Evolutionary conservation across 1,140 invertebrate species (phyloP), one percentile per base, ranked within the genome.

Genomic region (Dendrolimus kikuchii): DNA sequence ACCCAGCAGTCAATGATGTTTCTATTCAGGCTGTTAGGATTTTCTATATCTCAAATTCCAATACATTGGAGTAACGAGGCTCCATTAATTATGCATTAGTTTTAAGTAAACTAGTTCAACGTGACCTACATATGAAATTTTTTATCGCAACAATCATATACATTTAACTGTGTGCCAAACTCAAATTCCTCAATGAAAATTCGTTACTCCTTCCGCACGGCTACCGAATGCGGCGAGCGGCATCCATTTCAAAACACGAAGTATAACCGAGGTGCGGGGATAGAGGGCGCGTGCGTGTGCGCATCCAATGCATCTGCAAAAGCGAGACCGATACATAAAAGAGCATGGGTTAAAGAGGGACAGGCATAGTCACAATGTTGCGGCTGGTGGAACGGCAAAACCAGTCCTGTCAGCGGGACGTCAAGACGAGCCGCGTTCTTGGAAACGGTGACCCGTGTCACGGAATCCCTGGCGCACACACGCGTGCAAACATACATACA

Each of bases 361-460:
- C 47, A 40, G 68, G 6, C 52, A 62, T 54, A 59, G 66, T 62
- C 64, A 82, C 82, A 78, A 86, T 74, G 79, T 86, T 82, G 66
- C 72, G 53, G 57, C 68, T 65, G 67, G 65, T 72, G 58, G 69
- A 73, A 80, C 74, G 70, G 69, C 80, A 81, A 84, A 86, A 86
- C 83, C 81, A 80, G 81, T 85, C 80, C 79, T 83, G 81, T 86
- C 83, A 86, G 74, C 80, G 80, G 77, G 79, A 82, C 76, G 74
- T 86, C 81, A 86, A 83, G 80, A 81, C 79, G 70, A 80, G 74
- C 68, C 74, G 73, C 68, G 71, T 85, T 87, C 84, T 85, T 69
- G 74, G 84, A 87, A 87, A 85, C 73, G 72, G 81, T 87, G 83
- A 87, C 80, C 81, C 71, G 71, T 85, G 83, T 84, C 83, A 85